These are phyloP conservation scores for Lamprotornis superbus DNA, from an alignment of 2,113 vertebrate genomes.

Conservation along the genomic window DNA sequence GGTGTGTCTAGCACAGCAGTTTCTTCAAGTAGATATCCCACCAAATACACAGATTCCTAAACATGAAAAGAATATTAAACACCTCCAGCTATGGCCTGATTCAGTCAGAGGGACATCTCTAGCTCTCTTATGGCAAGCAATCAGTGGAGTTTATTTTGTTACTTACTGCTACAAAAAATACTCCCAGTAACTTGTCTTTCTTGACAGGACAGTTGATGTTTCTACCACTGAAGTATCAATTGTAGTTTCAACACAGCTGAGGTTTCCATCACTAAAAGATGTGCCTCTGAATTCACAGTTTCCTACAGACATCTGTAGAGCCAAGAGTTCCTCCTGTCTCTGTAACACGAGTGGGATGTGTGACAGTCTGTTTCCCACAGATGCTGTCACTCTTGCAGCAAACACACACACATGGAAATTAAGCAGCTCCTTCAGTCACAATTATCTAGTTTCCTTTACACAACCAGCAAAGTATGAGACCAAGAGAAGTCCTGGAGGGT, in stretches of 20 bases:
- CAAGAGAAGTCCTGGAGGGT: background rate
- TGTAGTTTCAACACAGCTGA: background rate
- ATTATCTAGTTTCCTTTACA: background rate
- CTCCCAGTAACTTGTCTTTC: background rate
- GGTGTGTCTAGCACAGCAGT: background rate
- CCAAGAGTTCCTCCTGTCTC: background rate
- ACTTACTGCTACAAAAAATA: background rate
- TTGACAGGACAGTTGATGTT: background rate
- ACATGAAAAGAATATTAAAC: background rate
- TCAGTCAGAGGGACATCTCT: background rate
- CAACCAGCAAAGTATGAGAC: background rate
- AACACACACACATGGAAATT: background rate
- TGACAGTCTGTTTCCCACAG: background rate
- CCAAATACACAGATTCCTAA: background rate
- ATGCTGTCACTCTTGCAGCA: background rate
- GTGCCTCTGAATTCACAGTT: background rate
- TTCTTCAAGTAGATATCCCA: background rate
- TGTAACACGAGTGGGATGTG: background rate
- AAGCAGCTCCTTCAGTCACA: background rate
- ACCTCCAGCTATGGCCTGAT: background rate
- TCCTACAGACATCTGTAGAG: background rate
- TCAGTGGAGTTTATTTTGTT: background rate
- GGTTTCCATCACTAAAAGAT: background rate
- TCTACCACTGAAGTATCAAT: background rate
- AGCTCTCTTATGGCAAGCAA: background rate